Conservation (phyloP, 2,888 invertebrate species). For the Lycocerus yunnanus region DNA sequence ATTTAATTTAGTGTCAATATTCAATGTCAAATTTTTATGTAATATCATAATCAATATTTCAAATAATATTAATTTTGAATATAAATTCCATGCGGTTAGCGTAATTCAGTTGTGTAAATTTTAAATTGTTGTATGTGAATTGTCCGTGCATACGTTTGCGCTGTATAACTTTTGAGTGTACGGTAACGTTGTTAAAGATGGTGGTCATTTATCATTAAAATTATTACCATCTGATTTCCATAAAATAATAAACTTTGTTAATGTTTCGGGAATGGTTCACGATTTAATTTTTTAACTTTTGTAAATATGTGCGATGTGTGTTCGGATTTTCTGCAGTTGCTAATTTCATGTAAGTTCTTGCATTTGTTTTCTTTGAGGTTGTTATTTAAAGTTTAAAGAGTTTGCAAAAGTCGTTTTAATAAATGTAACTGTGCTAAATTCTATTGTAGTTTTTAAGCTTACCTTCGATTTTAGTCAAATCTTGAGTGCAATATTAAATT, state of each 20-base stretch:
- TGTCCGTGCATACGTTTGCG: neutral
- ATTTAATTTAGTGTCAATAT: too few species aligned
- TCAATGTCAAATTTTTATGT: too few species aligned
- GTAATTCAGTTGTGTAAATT: neutral
- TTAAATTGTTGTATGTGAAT: neutral
- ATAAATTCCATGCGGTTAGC: neutral
- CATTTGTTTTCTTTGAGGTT: neutral
- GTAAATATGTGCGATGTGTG: conserved; percentile 89
- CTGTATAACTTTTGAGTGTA: neutral
- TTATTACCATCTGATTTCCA: conserved; percentile 43
- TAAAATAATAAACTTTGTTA: conserved; percentile 26
- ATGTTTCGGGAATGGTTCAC: conserved; percentile 33
- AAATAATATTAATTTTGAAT: neutral
- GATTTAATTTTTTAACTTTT: conserved; percentile 32
- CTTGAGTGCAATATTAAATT: neutral
- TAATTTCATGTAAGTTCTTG: conserved; percentile 77
- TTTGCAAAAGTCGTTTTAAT: neutral
- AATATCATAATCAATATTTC: neutral
- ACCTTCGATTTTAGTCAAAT: neutral
- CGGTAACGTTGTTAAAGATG: conserved; percentile 47
- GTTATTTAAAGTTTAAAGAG: conserved; percentile 24
- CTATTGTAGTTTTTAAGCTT: neutral
- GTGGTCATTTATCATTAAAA: conserved; percentile 51
- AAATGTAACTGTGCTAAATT: neutral
- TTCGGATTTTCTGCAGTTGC: conserved; percentile 89